Base-by-base conservation (phyloP, 1,140 invertebrate genomes). In the Acyrthosiphon pisum region DNA sequence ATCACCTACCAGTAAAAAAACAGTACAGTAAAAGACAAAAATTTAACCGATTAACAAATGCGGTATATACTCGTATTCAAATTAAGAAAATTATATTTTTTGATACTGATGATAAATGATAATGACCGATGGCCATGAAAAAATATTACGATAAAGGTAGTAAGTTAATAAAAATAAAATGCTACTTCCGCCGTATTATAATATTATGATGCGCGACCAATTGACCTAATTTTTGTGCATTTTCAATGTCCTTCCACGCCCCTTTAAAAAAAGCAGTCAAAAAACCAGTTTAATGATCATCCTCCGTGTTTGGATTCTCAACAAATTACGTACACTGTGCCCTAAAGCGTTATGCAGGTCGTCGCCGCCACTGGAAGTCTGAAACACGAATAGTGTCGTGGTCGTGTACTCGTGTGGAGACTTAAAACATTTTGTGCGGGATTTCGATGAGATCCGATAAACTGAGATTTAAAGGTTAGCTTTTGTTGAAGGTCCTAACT, bases 161-260 rank as follows among this genome's bases (percentile, higher is more conserved):
- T n/a, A n/a, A n/a, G 11, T 8, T 30, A 50, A 84, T 92, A 92
- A 84, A 91, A 84, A 91, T 9, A 90, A 90, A 56, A 56, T 90
- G 1, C 37, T 60, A 41, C 48, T 84, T 92, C 91, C 68, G 26
- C 81, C 9, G 4, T 86, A 48, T 35, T 23, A 76, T 76, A 76
- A 76, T 35, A 68, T 68, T 68, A n/a, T n/a, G n/a, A 76, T 76
- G 60, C 30, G 91, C 48, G 76, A 93, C 81, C 91, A 93, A 93
- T 93, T 93, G 91, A 93, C 91, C 91, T 41, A 56, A 93, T 93
- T 93, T 93, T 93, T 35, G 44, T 93, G 48, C 23, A 84, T 93
- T 93, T 93, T 93, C 48, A 92, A 93, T 84, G 91, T 93, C 81
- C n/a, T 53, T 93, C 76, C 91, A 7, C 26, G 26, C 46, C 30